Evolutionary conservation across 2,113 vertebrate genomes (phyloP).

Genomic region (Carollia perspicillata): DNA sequence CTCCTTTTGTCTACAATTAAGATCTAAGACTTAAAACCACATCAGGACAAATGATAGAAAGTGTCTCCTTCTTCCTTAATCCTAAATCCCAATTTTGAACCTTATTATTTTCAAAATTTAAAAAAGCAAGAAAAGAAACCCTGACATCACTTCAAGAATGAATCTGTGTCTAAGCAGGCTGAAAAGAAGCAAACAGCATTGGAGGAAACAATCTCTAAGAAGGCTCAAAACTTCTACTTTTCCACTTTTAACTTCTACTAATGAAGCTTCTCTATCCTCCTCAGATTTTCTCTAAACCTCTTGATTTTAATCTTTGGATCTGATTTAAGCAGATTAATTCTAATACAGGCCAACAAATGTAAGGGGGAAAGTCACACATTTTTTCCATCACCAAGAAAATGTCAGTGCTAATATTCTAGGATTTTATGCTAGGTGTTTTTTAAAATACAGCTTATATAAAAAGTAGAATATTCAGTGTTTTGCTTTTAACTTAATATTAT

Average conservation of each 20-base stretch:
- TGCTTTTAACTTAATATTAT: slow-evolving; percentile 9
- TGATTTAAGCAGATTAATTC: neutral
- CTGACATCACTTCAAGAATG: neutral
- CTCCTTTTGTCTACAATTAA: neutral
- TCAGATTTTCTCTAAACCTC: neutral
- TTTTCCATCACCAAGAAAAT: neutral
- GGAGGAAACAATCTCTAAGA: neutral
- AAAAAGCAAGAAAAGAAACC: neutral
- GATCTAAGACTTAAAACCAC: neutral
- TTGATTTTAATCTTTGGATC: neutral
- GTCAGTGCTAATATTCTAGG: neutral
- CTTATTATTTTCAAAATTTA: neutral
- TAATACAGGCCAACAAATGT: neutral
- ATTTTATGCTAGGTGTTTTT: neutral
- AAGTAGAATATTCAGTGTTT: neutral
- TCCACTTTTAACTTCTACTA: neutral
- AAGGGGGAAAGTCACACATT: neutral
- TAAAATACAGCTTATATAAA: neutral
- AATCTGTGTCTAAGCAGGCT: neutral
- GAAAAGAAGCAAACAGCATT: neutral
- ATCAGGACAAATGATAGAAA: neutral
- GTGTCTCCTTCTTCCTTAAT: neutral
- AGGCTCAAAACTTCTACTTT: neutral
- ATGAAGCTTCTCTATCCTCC: neutral
- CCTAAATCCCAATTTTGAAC: neutral